Conservation (phyloP, 2,888 invertebrate genomes). For the Nymphalis c-album region DNA sequence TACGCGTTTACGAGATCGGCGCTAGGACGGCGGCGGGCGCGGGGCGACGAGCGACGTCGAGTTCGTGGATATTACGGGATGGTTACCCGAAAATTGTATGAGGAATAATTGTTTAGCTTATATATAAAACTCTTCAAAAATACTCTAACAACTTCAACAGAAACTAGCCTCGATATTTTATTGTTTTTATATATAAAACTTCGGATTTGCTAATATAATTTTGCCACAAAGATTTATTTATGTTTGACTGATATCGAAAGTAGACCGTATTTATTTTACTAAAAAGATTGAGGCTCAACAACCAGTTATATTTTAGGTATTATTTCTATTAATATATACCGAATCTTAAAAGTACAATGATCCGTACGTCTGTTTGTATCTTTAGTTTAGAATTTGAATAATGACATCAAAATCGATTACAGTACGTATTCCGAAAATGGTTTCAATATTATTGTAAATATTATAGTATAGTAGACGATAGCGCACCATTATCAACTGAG, state of each 20-base stretch:
- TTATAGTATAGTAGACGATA: neutral
- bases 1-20: conserved; percentile 22
- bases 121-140: too few relatives aligned
- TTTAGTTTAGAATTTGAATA: conserved; percentile 13
- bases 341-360: conserved; percentile 33
- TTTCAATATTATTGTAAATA: neutral
- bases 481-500: conserved; percentile 30
- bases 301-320: conserved; percentile 37
- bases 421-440: neutral
- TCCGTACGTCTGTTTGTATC: conserved; percentile 26
- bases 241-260: conserved; percentile 18
- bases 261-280: conserved; percentile 28
- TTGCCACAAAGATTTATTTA: neutral
- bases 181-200: neutral
- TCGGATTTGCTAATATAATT: neutral
- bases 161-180: neutral
- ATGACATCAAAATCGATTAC: neutral
- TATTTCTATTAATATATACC: conserved; percentile 38
- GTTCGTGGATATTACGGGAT: neutral
- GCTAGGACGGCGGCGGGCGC: neutral
- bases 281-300: conserved; percentile 30
- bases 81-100: conserved; percentile 9
- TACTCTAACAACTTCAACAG: too few relatives aligned
- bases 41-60: neutral
- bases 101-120: neutral